Percentiles rank a stretch among this genome's conserved stretches.
These are phyloP conservation scores for Zaprionus gabonicus DNA, from an alignment of 1,140 invertebrate genomes.

Conservation along the genomic window DNA sequence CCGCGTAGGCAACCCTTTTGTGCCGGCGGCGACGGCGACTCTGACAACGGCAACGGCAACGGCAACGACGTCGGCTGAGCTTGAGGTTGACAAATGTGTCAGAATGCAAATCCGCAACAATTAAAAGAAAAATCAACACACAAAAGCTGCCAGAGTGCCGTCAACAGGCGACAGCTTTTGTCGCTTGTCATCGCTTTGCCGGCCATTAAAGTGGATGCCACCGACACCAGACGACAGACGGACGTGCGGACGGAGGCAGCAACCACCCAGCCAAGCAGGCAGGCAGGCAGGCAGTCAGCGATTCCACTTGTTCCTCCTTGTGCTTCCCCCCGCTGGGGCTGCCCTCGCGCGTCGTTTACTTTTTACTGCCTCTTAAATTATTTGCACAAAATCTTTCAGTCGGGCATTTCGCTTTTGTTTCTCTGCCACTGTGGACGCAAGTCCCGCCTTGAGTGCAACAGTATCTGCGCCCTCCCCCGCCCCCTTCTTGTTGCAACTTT, in stretches of 20 bases:
- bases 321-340: background rate
- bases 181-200: constrained; percentile 65
- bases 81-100: constrained; percentile 84
- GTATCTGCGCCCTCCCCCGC: constrained; percentile 22
- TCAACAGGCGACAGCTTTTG: constrained; percentile 53
- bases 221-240: background rate
- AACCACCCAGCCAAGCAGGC: background rate
- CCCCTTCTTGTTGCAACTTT: constrained; percentile 35
- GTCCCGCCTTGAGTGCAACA: constrained; percentile 33
- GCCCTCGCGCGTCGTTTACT: constrained; percentile 49
- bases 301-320: background rate
- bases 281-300: background rate
- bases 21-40: background rate
- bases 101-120: constrained; percentile 84
- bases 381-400: constrained; percentile 78
- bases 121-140: constrained; percentile 84
- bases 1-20: constrained; percentile 47
- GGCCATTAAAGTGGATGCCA: constrained; percentile 48
- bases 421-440: background rate
- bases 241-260: no score
- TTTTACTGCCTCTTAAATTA: constrained; percentile 59
- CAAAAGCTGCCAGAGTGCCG: constrained; percentile 59
- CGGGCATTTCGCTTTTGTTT: constrained; percentile 39
- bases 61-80: constrained; percentile 47
- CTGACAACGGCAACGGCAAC: no score